These are phyloP conservation scores for Calcarius ornatus DNA, from an alignment of 2,113 vertebrate species.

Conservation along the genomic window DNA sequence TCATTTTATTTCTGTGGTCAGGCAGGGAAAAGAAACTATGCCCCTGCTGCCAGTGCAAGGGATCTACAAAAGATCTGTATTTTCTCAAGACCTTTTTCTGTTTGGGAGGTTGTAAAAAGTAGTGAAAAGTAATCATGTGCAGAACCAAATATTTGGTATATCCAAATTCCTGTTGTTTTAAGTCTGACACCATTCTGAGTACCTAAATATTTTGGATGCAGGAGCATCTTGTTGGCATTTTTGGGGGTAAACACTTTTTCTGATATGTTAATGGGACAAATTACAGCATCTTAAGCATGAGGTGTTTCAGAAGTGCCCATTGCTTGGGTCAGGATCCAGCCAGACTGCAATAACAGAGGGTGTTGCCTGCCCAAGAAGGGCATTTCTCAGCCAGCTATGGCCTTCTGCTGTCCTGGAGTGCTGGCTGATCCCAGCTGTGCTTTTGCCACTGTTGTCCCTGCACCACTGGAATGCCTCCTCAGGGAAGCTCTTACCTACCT, in stretches of 20 bases:
- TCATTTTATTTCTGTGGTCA: background rate
- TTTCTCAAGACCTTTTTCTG: background rate
- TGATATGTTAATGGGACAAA: background rate
- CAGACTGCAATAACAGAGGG: background rate
- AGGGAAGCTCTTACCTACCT: background rate
- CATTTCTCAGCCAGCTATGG: background rate
- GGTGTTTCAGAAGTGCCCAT: background rate
- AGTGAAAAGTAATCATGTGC: background rate
- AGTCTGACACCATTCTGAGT: fast-evolving
- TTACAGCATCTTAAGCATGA: background rate
- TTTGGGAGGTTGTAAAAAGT: background rate
- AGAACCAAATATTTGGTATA: fast-evolving
- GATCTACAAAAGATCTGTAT: background rate
- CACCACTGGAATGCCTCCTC: background rate
- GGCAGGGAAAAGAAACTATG: background rate
- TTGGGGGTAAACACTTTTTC: background rate
- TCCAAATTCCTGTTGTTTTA: fast-evolving
- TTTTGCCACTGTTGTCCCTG: background rate
- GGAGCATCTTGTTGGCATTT: background rate
- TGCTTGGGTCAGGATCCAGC: background rate
- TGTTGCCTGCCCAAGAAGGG: background rate
- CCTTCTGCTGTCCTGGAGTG: background rate
- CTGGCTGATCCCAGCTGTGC: background rate
- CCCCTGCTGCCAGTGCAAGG: fast-evolving
- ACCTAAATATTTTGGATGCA: background rate